These are phyloP conservation scores for Drosophila punjabiensis DNA, from an alignment of 1,140 invertebrate species.

Conservation along the genomic window DNA sequence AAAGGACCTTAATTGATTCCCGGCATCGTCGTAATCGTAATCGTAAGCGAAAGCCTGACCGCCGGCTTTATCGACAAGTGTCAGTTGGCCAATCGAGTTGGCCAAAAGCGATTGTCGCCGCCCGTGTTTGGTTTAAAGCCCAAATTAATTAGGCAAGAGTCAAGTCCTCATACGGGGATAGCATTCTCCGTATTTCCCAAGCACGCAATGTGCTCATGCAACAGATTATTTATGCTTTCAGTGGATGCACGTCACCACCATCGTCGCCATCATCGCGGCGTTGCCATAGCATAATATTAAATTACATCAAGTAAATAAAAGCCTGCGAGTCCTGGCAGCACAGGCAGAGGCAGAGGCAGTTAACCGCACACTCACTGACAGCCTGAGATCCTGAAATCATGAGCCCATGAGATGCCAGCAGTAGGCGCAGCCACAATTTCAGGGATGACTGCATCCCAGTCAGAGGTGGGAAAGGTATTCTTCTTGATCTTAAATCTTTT, in stretches of 20 bases:
- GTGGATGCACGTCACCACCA: slow-evolving; percentile 47
- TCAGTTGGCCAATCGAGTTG: slow-evolving; percentile 49
- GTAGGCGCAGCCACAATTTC: slow-evolving; percentile 25
- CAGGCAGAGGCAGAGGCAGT: background rate
- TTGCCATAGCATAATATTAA: slow-evolving; percentile 67
- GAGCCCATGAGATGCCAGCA: background rate
- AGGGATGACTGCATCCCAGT: background rate
- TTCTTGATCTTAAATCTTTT: background rate
- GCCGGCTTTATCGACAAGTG: slow-evolving; percentile 52
- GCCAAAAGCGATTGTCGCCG: slow-evolving; percentile 68
- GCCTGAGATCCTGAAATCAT: slow-evolving; percentile 1
- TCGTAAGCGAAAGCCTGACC: background rate
- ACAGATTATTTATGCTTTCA: slow-evolving; percentile 79
- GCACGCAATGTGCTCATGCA: slow-evolving; percentile 40
- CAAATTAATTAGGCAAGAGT: slow-evolving; percentile 69
- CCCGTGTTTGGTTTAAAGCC: slow-evolving; percentile 62
- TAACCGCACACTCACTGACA: slow-evolving; percentile 29
- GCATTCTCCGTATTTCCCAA: slow-evolving; percentile 2
- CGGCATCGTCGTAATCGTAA: slow-evolving; percentile 9
- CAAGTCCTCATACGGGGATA: slow-evolving; percentile 18
- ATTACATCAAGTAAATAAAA: slow-evolving; percentile 71
- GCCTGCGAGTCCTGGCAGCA: slow-evolving; percentile 23
- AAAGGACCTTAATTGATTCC: slow-evolving; percentile 76
- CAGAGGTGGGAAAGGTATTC: background rate
- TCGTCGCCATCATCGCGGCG: slow-evolving; percentile 13